These are phyloP conservation scores for Cylloceria caligata DNA, from an alignment of 2,888 invertebrate genomes.

Conservation along the genomic window DNA sequence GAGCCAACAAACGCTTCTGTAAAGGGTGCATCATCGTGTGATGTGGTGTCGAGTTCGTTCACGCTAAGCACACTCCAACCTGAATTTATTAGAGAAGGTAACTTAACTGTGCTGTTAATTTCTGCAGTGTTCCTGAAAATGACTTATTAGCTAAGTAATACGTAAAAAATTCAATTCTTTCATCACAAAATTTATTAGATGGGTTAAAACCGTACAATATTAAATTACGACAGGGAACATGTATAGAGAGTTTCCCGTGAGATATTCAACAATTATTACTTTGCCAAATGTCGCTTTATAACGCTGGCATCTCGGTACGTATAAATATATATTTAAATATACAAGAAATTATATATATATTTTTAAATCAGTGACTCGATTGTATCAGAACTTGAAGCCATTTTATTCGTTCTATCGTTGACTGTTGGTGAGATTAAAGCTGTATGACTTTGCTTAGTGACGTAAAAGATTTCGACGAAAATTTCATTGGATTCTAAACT, in stretches of 20 bases:
- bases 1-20: constrained; percentile 19
- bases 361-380: too few species aligned
- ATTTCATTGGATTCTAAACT: too few species aligned
- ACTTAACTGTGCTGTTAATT: not conserved
- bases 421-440: too few species aligned
- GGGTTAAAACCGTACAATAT: not conserved
- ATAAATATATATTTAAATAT: too few species aligned
- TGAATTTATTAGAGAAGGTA: not conserved
- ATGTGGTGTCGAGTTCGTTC: constrained; percentile 24
- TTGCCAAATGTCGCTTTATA: not conserved
- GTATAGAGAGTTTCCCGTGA: not conserved
- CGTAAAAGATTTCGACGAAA: too few species aligned
- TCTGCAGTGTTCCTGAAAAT: not conserved
- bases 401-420: not conserved
- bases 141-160: constrained; percentile 15
- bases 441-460: too few species aligned
- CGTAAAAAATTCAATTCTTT: not conserved
- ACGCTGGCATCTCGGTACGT: not conserved
- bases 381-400: not conserved
- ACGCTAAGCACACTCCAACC: constrained; percentile 22
- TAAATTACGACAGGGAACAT: not conserved
- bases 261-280: not conserved
- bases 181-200: not conserved
- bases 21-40: constrained; percentile 11
- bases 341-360: too few species aligned